Evolutionary conservation across 1,140 invertebrate genomes (phyloP).

Genomic region (Drosophila miranda): DNA sequence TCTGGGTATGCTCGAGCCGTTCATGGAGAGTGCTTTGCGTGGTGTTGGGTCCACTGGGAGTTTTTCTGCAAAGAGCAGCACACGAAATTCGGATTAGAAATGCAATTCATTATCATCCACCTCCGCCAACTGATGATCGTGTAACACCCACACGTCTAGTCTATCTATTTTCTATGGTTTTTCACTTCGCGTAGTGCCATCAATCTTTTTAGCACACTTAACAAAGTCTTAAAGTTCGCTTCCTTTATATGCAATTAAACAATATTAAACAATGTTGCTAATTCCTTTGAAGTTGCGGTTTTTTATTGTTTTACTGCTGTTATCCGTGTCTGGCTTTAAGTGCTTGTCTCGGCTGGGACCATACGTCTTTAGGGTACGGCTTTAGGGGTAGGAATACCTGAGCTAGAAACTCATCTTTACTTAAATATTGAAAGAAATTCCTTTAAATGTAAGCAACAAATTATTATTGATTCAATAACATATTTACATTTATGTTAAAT

Average conservation of each 20-base stretch:
- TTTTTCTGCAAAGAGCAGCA: slow-evolving; percentile 57
- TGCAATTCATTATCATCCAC: too few relatives aligned
- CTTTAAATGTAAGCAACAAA: too few relatives aligned
- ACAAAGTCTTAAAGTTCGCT: slow-evolving; percentile 28
- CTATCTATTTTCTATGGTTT: slow-evolving; percentile 20
- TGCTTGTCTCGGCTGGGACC: slow-evolving; percentile 17
- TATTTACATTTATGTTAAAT: too few relatives aligned
- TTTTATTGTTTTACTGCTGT: slow-evolving; percentile 1
- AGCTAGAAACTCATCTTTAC: too few relatives aligned
- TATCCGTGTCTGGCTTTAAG: slow-evolving; percentile 14
- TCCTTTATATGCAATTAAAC: neutral
- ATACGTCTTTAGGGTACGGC: too few relatives aligned
- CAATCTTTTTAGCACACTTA: slow-evolving; percentile 30
- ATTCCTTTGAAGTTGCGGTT: slow-evolving; percentile 24
- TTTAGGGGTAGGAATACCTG: neutral
- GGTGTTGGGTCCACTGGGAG: slow-evolving; percentile 18
- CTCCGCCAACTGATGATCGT: too few relatives aligned
- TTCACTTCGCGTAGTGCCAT: neutral
- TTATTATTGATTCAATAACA: too few relatives aligned
- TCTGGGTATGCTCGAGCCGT: slow-evolving; percentile 42
- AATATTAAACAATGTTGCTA: slow-evolving; percentile 17
- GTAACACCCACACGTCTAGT: neutral
- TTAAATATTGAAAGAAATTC: too few relatives aligned
- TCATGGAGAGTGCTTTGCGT: slow-evolving; percentile 57
- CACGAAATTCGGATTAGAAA: slow-evolving; percentile 38